These are phyloP conservation scores for Phalacrocorax pelagicus DNA, from an alignment of 2,113 vertebrate genomes.

Conservation along the genomic window DNA sequence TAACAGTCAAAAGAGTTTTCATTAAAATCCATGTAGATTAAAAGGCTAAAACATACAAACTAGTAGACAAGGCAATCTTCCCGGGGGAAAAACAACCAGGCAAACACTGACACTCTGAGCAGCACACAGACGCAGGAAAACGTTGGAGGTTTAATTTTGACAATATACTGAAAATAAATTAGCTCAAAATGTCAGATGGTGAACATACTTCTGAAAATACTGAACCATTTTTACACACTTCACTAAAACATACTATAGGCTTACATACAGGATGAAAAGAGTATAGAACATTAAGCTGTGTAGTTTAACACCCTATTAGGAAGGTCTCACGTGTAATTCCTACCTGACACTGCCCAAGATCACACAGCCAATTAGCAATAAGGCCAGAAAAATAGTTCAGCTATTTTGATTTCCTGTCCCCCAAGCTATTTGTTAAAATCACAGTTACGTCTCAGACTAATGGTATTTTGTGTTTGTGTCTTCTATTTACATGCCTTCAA, in stretches of 20 bases:
- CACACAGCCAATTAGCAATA: not conserved
- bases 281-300: not conserved
- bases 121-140: conserved; percentile 6
- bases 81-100: conserved; percentile 13
- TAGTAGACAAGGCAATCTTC: conserved; percentile 34
- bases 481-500: not conserved
- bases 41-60: conserved; percentile 51
- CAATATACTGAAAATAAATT: conserved; percentile 17
- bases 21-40: conserved; percentile 53
- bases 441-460: not conserved
- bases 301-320: not conserved
- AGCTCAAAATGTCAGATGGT: conserved; percentile 13
- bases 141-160: not conserved
- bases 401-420: not conserved
- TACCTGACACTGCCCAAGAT: not conserved
- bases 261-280: not conserved
- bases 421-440: not conserved
- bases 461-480: not conserved
- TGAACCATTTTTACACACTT: not conserved
- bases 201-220: not conserved
- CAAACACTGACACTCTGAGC: conserved; percentile 44
- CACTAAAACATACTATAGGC: not conserved
- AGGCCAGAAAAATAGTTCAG: not conserved
- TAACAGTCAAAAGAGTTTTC: conserved; percentile 41
- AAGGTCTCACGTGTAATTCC: not conserved